Percentiles rank a stretch among this genome's conserved stretches.
These are phyloP conservation scores for Paradisaea rubra DNA, from an alignment of 2,113 vertebrate species.

Conservation along the genomic window DNA sequence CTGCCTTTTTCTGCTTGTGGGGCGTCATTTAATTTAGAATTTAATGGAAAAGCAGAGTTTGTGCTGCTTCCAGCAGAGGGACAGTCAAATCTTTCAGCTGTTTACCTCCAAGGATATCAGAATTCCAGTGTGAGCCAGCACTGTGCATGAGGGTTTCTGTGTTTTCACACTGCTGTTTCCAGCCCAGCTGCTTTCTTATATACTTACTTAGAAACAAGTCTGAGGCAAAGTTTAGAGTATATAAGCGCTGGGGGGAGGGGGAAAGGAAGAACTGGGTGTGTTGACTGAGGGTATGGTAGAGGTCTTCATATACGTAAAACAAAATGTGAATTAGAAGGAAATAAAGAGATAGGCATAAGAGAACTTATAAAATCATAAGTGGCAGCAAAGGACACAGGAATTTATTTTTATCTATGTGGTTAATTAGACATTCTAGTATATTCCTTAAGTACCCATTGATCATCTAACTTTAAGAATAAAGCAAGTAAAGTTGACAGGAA, in stretches of 20 bases:
- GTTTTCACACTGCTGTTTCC: not conserved
- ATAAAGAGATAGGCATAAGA: not conserved
- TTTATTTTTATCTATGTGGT: not conserved
- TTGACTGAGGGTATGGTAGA: not conserved
- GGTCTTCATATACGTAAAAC: not conserved
- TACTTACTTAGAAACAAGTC: not conserved
- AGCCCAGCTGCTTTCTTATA: not conserved
- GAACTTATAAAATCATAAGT: not conserved
- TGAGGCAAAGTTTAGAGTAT: not conserved
- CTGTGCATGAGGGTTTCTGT: not conserved
- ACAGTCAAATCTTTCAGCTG: not conserved
- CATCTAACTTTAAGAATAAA: not conserved
- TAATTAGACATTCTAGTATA: not conserved
- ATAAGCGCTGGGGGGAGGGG: not conserved
- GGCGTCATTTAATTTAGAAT: not conserved
- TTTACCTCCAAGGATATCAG: not conserved
- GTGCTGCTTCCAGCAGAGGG: not conserved
- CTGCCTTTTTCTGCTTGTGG: not conserved
- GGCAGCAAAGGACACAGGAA: not conserved
- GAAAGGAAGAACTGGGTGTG: not conserved
- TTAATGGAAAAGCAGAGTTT: not conserved
- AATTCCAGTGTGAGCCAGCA: not conserved
- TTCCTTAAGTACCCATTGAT: not conserved
- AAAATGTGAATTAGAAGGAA: not conserved
- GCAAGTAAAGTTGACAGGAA: not conserved